Conservation (phyloP, 2,888 invertebrate species). For the Apotomis capreana region DNA sequence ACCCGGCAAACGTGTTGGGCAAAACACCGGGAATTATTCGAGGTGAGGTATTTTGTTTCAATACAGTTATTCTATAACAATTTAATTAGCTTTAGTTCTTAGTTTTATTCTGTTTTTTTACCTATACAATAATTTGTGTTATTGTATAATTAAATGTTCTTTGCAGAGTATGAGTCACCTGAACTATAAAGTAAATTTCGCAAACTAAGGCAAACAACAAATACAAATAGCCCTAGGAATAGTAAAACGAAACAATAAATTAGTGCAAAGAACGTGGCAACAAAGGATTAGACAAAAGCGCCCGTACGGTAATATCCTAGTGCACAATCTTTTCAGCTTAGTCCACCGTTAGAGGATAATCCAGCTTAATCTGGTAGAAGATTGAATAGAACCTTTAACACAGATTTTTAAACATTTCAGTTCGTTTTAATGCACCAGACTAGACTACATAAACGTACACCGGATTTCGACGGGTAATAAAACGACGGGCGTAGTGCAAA, state of each 20-base stretch:
- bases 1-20: too few relatives aligned
- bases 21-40: too few relatives aligned
- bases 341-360: conserved; percentile 31
- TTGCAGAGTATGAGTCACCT: not conserved
- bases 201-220: conserved; percentile 12
- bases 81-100: too few relatives aligned
- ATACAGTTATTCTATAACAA: too few relatives aligned
- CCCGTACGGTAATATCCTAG: conserved; percentile 51
- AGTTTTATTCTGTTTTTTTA: too few relatives aligned
- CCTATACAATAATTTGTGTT: too few relatives aligned
- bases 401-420: conserved; percentile 22
- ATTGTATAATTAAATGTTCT: too few relatives aligned
- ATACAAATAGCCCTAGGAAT: conserved; percentile 31
- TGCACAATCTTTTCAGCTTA: conserved; percentile 46
- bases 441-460: conserved; percentile 46
- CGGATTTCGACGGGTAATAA: conserved; percentile 49
- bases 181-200: not conserved
- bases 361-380: conserved; percentile 26
- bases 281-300: conserved; percentile 56
- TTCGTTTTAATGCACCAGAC: conserved; percentile 19
- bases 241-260: conserved; percentile 55
- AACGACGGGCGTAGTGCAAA: conserved; percentile 47
- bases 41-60: too few relatives aligned
- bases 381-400: conserved; percentile 34
- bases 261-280: conserved; percentile 54